A percentile compares a stretch with the other conserved stretches of the same genome.
Conservation (phyloP, 2,113 vertebrate species). For the Alexandromys fortis region DNA sequence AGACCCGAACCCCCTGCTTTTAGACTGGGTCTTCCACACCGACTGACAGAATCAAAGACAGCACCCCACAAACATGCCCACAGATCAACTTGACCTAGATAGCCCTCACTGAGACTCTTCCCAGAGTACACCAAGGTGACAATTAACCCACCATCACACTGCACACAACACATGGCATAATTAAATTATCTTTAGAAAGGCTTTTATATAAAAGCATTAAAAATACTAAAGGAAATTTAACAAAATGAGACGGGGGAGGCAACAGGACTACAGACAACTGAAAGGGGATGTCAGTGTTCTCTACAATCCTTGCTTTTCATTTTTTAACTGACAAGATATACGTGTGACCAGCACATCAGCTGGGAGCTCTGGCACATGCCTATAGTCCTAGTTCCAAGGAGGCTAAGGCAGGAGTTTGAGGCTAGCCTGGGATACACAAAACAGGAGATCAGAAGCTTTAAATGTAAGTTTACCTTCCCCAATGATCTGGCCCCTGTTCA, state of each 20-base stretch:
- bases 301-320: background rate
- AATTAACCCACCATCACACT: background rate
- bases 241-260: background rate
- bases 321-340: background rate
- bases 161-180: background rate
- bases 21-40: background rate
- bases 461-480: slow-evolving; percentile 91
- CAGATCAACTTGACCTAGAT: background rate
- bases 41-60: background rate
- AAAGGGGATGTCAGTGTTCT: background rate
- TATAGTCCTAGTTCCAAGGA: background rate
- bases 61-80: background rate
- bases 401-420: background rate
- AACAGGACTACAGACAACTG: background rate
- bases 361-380: background rate
- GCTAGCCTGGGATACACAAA: background rate
- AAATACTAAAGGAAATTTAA: background rate
- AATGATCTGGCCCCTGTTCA: slow-evolving; percentile 91
- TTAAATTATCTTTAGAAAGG: background rate
- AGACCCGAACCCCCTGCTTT: background rate
- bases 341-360: background rate
- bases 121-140: background rate
- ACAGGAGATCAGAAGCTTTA: background rate
- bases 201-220: background rate
- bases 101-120: background rate